A percentile compares a stretch with the other conserved stretches of the same genome.
phyloP scores from a whole-genome alignment of 2,113 vertebrate genomes.

The Etheostoma spectabile region DNA sequence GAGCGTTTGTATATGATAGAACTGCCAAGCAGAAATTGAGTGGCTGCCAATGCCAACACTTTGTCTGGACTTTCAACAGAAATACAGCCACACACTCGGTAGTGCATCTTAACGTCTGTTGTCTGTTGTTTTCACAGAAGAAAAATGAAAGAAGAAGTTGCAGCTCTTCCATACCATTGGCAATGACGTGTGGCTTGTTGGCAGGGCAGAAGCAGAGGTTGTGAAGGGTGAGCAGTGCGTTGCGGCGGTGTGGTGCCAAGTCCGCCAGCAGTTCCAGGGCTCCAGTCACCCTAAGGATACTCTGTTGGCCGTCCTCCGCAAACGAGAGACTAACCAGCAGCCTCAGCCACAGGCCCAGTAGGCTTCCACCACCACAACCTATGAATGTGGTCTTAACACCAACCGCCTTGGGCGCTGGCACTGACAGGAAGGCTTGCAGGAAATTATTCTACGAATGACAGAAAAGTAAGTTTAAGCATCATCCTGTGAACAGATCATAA shows the following conservation, averaged over 20 bases:
- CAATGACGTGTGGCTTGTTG: conserved; percentile 91
- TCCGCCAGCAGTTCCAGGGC: conserved; percentile 90
- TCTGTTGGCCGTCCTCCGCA: conserved; percentile 92
- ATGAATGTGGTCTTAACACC: conserved; percentile 61
- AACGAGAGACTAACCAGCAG: conserved; percentile 90
- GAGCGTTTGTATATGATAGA: not conserved
- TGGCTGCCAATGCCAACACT: not conserved
- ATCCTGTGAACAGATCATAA: not conserved
- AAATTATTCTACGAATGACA: conserved; percentile 91
- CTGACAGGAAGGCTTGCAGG: conserved; percentile 90
- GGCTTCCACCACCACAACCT: conserved; percentile 55
- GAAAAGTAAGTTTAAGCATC: conserved; percentile 3
- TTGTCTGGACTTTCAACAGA: not conserved
- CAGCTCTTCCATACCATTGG: conserved; percentile 85
- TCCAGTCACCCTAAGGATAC: conserved; percentile 89
- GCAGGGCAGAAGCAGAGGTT: conserved; percentile 81
- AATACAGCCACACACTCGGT: not conserved
- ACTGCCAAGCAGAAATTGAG: not conserved
- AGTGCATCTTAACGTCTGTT: not conserved
- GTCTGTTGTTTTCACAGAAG: not conserved
- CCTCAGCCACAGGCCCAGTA: conserved; percentile 89
- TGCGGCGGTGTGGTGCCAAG: conserved; percentile 86
- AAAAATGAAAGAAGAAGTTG: not conserved
- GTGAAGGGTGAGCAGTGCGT: conserved; percentile 74
- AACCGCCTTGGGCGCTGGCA: conserved; percentile 86